Evolutionary conservation across 2,797 vertebrate genomes (phyloP), one percentile per base, ranked within the genome.

Genomic region (Microctenopoma steveboyesi): DNA sequence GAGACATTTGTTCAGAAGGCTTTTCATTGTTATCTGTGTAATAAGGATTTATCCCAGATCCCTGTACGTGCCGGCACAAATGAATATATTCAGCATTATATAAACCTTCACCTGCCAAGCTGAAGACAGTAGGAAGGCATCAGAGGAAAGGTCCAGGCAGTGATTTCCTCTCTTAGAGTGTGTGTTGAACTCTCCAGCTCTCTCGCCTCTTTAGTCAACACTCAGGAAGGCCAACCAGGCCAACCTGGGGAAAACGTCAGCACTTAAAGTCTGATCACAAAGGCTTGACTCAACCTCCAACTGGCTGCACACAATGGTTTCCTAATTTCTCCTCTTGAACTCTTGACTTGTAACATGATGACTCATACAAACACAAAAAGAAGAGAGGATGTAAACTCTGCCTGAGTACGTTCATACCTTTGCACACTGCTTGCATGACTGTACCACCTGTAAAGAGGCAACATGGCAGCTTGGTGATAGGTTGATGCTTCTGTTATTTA

Each of bases 151-250:
- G 84, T 82, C 69, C 85, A 89, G 87, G 87, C 82, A 72, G 46
- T 86, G 48, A 86, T 83, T 91, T 91, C 87, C 66, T 70, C 54
- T 83, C 22, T 27, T 59, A 63, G 69, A 51, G 52, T 28, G n/a
- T 53, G 54, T 52, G 65, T 47, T 64, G 48, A 56, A 47, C 68
- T 73, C 37, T 66, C 16, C 0, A 15, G 57, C 35, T 50, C 4
- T 33, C 47, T 48, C 64, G 61, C 54, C 5, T 7, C 25, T 28
- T 3, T 27, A 66, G 33, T 51, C 52, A 28, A 51, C 30, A n/a
- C 43, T 57, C 49, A 66, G 59, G 68, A 76, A 61, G 45, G 46
- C 30, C 37, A 63, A 47, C 64, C 42, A 65, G 25, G n/a, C 28
- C 22, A 46, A 1, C n/a, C 51, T 22, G 22, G 22, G 22, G 22